Evolutionary conservation across 2,888 invertebrate species (phyloP).

Genomic region (Xylota sylvarum): DNA sequence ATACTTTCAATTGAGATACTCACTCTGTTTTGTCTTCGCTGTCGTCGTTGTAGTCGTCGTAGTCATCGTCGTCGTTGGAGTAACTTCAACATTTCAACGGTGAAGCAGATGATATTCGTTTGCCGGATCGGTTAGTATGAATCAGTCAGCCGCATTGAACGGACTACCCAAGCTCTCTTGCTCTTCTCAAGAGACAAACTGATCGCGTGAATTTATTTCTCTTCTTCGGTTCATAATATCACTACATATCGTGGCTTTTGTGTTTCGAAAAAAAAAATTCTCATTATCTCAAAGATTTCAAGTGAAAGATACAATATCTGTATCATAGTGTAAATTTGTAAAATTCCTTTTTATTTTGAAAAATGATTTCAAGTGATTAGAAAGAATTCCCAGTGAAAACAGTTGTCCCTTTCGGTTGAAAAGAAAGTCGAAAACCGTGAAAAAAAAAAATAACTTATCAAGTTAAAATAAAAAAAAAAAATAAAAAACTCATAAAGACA

Average conservation of each 20-base stretch:
- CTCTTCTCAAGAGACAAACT: constrained; percentile 46
- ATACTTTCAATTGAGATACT: constrained; percentile 70
- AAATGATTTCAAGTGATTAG: constrained; percentile 50
- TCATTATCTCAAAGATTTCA: constrained; percentile 27
- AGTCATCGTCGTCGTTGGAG: constrained; percentile 12
- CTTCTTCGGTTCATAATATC: constrained; percentile 1
- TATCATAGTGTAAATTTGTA: constrained; percentile 26
- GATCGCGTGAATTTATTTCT: constrained; percentile 60
- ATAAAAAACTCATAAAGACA: constrained; percentile 3
- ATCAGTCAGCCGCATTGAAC: constrained; percentile 70
- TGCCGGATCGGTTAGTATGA: constrained; percentile 75
- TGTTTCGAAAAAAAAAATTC: constrained; percentile 21
- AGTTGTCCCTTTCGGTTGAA: neutral
- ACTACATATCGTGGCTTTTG: constrained; percentile 19
- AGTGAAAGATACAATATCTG: constrained; percentile 51
- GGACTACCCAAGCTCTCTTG: constrained; percentile 54
- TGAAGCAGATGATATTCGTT: constrained; percentile 72
- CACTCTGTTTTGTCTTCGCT: constrained; percentile 29
- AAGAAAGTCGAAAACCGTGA: neutral
- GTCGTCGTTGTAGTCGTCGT: constrained; percentile 16
- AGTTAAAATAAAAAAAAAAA: constrained; percentile 17
- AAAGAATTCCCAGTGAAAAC: constrained; percentile 39
- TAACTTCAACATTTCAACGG: constrained; percentile 39
- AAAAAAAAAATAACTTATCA: neutral
- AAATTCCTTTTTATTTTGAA: neutral